A percentile compares a stretch with the other conserved stretches of the same genome.
Conservation (phyloP, 2,797 vertebrate species). For the Gymnoscopelus microlampas region DNA sequence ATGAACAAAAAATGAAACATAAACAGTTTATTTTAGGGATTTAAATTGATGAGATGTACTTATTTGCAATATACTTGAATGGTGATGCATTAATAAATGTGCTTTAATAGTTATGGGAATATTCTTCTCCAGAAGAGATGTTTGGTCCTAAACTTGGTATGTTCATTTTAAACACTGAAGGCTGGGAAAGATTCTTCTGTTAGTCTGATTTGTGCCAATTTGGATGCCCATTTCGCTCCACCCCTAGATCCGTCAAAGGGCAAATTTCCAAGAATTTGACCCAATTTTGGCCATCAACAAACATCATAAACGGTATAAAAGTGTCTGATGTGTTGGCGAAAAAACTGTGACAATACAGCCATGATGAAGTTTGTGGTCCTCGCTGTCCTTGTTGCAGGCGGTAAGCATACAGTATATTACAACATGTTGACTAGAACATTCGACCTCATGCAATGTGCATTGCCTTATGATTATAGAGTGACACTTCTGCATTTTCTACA, state of each 20-base stretch:
- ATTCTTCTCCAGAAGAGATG: conserved; percentile 27
- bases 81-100: background rate
- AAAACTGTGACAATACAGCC: conserved; percentile 40
- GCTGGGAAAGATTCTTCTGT: conserved; percentile 29
- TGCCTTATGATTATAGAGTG: background rate
- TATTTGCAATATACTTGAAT: background rate
- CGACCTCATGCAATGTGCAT: too few species aligned
- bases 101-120: conserved; percentile 35
- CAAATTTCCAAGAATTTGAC: conserved; percentile 40
- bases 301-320: conserved; percentile 58
- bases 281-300: conserved; percentile 31
- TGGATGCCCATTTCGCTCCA: conserved; percentile 34
- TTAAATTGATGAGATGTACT: background rate
- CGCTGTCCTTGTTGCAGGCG: conserved; percentile 76
- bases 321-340: background rate
- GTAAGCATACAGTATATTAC: conserved; percentile 56
- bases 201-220: background rate
- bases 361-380: conserved; percentile 81
- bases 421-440: background rate
- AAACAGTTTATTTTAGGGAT: too few species aligned
- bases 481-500: background rate
- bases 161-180: conserved; percentile 20
- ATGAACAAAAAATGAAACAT: too few species aligned
- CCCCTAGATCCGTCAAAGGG: conserved; percentile 34
- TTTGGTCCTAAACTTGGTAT: conserved; percentile 4